Evolutionary conservation across 2,888 invertebrate species (phyloP).

Genomic region (Scelioninae gen. 1): DNA sequence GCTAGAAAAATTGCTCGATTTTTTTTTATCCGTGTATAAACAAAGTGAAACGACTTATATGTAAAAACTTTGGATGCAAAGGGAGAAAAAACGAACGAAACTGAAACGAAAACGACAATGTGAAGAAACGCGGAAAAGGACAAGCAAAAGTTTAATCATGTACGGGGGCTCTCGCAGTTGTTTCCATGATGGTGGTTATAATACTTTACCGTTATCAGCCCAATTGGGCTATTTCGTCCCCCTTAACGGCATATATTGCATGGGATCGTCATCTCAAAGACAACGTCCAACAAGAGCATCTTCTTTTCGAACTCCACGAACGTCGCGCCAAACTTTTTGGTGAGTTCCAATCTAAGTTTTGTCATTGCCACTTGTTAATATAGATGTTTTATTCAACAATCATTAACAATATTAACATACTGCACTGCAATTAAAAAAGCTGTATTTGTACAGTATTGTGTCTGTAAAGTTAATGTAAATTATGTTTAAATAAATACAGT

Average conservation of each 20-base stretch:
- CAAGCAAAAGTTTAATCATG: no score
- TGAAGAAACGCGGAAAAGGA: neutral
- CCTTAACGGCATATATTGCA: constrained; percentile 74
- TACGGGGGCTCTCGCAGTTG: constrained; percentile 67
- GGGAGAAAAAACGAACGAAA: neutral
- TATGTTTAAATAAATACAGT: no score
- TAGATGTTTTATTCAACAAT: no score
- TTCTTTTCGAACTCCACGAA: constrained; percentile 69
- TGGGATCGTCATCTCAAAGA: constrained; percentile 70
- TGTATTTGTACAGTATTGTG: no score
- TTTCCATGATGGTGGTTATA: constrained; percentile 72
- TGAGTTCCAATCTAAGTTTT: constrained; percentile 66
- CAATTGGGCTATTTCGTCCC: constrained; percentile 79
- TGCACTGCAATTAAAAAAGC: no score
- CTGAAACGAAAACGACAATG: neutral
- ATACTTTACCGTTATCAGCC: constrained; percentile 75
- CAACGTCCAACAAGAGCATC: constrained; percentile 68
- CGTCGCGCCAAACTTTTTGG: constrained; percentile 73
- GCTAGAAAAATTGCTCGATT: no score
- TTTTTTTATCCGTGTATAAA: no score
- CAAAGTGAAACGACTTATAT: neutral
- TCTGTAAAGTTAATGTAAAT: no score
- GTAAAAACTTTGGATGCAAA: neutral
- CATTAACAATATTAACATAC: no score
- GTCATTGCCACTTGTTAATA: neutral